Percentiles rank a stretch among this genome's conserved stretches.
These are phyloP conservation scores for Tribolium madens DNA, from an alignment of 1,140 invertebrate species.

Conservation along the genomic window DNA sequence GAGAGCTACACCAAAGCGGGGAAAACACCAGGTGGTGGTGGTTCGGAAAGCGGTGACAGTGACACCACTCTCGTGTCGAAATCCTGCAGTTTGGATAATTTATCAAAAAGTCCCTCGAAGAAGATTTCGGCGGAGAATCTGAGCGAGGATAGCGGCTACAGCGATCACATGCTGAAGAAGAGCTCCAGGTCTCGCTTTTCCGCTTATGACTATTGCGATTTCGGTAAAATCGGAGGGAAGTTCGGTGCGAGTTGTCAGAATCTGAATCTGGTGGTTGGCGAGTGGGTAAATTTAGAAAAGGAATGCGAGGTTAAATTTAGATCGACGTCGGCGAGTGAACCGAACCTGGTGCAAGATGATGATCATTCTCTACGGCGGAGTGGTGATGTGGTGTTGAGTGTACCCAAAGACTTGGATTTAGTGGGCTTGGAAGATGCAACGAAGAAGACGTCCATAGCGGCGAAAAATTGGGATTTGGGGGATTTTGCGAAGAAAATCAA, in stretches of 20 bases:
- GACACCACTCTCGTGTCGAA: conserved; percentile 60
- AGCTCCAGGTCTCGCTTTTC: conserved; percentile 44
- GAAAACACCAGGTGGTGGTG: conserved; percentile 58
- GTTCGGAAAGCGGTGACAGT: conserved; percentile 57
- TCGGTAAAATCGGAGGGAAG: conserved; percentile 55
- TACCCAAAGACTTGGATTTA: conserved; percentile 70
- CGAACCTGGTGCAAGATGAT: conserved; percentile 61
- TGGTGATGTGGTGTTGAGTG: conserved; percentile 65
- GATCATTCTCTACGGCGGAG: conserved; percentile 45
- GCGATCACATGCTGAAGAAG: conserved; percentile 68
- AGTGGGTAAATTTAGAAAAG: conserved; percentile 62
- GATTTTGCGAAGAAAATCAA: conserved; percentile 60
- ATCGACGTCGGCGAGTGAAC: conserved; percentile 64
- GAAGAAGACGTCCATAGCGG: conserved; percentile 61
- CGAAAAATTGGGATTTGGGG: conserved; percentile 69
- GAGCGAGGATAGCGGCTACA: conserved; percentile 81
- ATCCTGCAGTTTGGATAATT: conserved; percentile 66
- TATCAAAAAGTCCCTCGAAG: conserved; percentile 61
- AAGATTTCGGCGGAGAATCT: conserved; percentile 78
- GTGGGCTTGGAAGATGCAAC: conserved; percentile 55
- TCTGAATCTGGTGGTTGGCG: conserved; percentile 56
- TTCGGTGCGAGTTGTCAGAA: conserved; percentile 64
- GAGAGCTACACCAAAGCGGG: conserved; percentile 67
- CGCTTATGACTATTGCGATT: conserved; percentile 63
- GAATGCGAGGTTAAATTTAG: conserved; percentile 63